phyloP scores from a whole-genome alignment of 2,113 vertebrate species.

The Dolichotis patagonum region DNA sequence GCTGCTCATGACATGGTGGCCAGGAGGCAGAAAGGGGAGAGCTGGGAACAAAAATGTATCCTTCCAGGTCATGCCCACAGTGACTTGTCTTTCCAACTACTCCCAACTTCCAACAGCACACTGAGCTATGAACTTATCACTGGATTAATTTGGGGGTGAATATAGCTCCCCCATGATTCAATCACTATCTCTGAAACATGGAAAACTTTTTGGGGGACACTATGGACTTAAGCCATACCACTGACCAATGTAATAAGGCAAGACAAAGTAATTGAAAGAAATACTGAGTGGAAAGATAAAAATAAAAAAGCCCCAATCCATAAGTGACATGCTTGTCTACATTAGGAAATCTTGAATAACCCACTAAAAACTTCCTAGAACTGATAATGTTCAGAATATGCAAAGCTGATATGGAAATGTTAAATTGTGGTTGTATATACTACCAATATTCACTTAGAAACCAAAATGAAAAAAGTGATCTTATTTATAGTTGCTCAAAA shows the following conservation, averaged over 20 bases:
- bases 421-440: neutral
- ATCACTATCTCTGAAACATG: neutral
- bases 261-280: slow-evolving; percentile 9
- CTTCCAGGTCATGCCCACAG: neutral
- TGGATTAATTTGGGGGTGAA: neutral
- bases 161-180: neutral
- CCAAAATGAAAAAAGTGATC: neutral
- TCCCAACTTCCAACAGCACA: neutral
- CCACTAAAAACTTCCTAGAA: neutral
- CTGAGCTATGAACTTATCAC: neutral
- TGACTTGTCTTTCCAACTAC: neutral
- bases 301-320: neutral
- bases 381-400: neutral
- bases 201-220: neutral
- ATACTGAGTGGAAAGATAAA: neutral
- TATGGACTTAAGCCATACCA: neutral
- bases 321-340: neutral
- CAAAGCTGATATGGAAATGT: neutral
- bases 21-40: neutral
- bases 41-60: neutral
- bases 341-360: slow-evolving; percentile 12
- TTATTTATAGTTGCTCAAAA: slow-evolving; percentile 5
- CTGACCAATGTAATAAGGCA: neutral
- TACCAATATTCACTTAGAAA: neutral
- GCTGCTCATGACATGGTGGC: neutral